A percentile compares a stretch with the other conserved stretches of the same genome.
phyloP scores from a whole-genome alignment of 2,797 vertebrate genomes.

The Typhlichthys subterraneus region DNA sequence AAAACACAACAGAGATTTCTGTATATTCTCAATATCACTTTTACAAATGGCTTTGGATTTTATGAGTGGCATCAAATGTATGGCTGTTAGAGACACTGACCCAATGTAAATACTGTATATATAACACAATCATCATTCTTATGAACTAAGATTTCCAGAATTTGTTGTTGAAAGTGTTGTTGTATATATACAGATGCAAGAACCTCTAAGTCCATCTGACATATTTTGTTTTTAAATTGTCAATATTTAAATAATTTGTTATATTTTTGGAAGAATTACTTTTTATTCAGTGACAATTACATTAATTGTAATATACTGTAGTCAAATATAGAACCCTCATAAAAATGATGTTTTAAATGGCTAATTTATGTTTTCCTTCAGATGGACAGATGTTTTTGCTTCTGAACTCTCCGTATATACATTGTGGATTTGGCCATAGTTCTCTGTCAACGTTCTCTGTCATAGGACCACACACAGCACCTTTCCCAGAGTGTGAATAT shows the following conservation, averaged over 20 bases:
- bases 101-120: conserved; percentile 38
- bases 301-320: no score
- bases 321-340: no score
- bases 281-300: no score
- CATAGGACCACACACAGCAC: conserved; percentile 73
- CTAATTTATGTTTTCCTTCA: no score
- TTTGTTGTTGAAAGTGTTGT: conserved; percentile 62
- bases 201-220: no score
- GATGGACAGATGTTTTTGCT: no score
- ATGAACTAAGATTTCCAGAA: conserved; percentile 57
- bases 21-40: neutral
- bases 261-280: no score
- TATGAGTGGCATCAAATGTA: conserved; percentile 1
- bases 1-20: conserved; percentile 18
- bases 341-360: no score
- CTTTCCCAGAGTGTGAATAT: conserved; percentile 46
- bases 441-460: conserved; percentile 46
- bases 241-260: no score
- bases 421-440: conserved; percentile 63
- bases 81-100: conserved; percentile 3
- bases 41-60: neutral
- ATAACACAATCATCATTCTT: conserved; percentile 35
- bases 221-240: no score
- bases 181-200: conserved; percentile 5
- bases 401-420: conserved; percentile 13